Evolutionary conservation across 2,888 invertebrate genomes (phyloP).

Genomic region (Cerastoderma edule): DNA sequence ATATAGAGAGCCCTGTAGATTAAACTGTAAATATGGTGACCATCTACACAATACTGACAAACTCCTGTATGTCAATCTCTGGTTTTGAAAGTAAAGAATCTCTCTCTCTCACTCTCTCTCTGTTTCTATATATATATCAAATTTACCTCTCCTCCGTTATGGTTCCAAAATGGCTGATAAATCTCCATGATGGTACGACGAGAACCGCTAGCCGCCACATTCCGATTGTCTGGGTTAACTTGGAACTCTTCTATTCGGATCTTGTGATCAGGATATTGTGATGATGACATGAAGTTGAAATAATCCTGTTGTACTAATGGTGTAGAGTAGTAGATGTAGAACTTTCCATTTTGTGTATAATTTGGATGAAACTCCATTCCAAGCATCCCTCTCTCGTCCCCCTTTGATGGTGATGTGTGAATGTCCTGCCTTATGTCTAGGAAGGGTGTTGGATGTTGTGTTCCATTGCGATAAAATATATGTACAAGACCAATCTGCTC

Average conservation of each 20-base stretch:
- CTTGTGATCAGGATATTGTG: conserved; percentile 47
- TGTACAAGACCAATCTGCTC: conserved; percentile 78
- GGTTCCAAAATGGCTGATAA: conserved; percentile 78
- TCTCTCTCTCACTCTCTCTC: too few relatives aligned
- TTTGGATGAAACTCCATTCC: conserved; percentile 79
- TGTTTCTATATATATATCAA: too few relatives aligned
- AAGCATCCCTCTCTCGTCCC: conserved; percentile 78
- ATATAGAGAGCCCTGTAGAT: too few relatives aligned
- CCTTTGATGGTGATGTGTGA: conserved; percentile 56
- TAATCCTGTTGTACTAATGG: background rate
- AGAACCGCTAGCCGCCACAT: conserved; percentile 70
- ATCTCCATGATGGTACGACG: conserved; percentile 73
- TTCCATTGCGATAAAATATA: conserved; percentile 70
- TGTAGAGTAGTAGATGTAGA: conserved; percentile 79
- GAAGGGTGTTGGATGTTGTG: conserved; percentile 66
- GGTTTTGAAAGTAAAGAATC: too few relatives aligned
- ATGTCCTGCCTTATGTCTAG: conserved; percentile 67
- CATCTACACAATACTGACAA: too few relatives aligned
- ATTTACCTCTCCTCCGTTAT: conserved; percentile 82
- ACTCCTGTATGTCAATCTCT: too few relatives aligned
- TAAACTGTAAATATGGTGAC: too few relatives aligned
- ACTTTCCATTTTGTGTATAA: conserved; percentile 71
- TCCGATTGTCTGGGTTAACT: conserved; percentile 61
- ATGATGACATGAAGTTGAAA: too few relatives aligned
- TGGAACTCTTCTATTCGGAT: conserved; percentile 70